Evolutionary conservation across 2,888 invertebrate genomes (phyloP).

Genomic region (Ferdinandea cuprea): DNA sequence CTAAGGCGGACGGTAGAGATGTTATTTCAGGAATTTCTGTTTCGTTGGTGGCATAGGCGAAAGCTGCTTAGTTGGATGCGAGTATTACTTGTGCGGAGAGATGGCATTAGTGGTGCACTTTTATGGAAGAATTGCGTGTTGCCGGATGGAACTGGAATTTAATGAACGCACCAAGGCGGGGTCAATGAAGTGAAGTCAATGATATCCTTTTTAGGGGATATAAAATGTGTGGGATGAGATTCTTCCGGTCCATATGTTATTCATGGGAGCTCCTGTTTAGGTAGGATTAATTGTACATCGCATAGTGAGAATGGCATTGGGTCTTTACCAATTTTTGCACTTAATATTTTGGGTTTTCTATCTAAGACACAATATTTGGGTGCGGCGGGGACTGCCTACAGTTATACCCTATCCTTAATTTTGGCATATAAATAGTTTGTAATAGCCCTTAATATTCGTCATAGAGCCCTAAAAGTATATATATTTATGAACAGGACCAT

Average conservation of each 20-base stretch:
- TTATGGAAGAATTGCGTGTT: constrained; percentile 28
- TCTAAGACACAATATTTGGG: no score
- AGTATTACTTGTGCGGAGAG: background rate
- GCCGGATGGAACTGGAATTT: background rate
- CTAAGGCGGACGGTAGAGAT: constrained; percentile 11
- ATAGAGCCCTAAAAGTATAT: no score
- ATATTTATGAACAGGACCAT: no score
- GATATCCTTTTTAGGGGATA: background rate
- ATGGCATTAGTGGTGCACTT: constrained; percentile 24
- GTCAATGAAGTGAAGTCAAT: background rate
- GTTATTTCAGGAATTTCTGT: constrained; percentile 41
- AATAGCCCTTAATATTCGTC: no score
- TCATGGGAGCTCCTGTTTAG: no score
- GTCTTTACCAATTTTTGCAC: no score
- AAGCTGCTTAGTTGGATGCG: background rate
- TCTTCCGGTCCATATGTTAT: background rate
- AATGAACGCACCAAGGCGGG: background rate
- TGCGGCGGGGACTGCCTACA: no score
- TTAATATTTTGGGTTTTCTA: no score
- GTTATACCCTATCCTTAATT: no score
- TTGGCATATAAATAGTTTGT: no score
- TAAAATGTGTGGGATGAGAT: background rate
- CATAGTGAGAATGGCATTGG: no score
- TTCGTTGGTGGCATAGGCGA: background rate
- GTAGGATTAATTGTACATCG: no score